Evolutionary conservation across 2,888 invertebrate species (phyloP).

Genomic region (Embidobia sp.): DNA sequence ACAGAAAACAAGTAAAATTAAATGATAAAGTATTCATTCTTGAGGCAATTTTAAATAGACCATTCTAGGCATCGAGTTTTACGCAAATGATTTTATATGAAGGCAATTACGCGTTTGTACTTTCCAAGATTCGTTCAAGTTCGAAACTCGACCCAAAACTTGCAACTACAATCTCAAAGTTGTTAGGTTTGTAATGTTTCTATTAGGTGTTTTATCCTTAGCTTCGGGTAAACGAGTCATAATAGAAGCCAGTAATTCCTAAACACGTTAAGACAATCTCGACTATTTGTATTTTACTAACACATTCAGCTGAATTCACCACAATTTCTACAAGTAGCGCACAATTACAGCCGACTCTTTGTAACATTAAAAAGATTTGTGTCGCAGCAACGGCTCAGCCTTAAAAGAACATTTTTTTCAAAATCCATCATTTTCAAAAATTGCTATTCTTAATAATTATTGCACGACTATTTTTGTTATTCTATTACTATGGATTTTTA

Average conservation of each 20-base stretch:
- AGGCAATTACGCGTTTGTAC: slow-evolving; percentile 7
- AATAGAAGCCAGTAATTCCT: slow-evolving; percentile 21
- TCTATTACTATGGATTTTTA: no score
- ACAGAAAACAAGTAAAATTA: not conserved
- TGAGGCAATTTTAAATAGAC: slow-evolving; percentile 21
- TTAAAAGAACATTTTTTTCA: no score
- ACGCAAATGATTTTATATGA: slow-evolving; percentile 20
- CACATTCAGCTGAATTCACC: not conserved
- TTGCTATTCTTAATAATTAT: no score
- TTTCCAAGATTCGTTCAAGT: not conserved
- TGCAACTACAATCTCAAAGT: slow-evolving; percentile 15
- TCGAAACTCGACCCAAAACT: not conserved
- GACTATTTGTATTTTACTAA: slow-evolving; percentile 8
- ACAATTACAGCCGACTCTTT: not conserved
- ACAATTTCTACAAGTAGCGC: not conserved
- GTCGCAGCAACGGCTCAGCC: no score
- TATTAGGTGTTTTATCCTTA: slow-evolving; percentile 38
- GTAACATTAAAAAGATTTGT: no score
- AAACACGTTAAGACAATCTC: slow-evolving; percentile 48
- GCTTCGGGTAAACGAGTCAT: slow-evolving; percentile 23
- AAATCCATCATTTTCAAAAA: no score
- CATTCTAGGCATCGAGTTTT: slow-evolving; percentile 24
- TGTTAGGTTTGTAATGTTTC: slow-evolving; percentile 41
- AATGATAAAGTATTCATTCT: slow-evolving; percentile 8
- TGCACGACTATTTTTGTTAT: no score